These are phyloP conservation scores for Alosa alosa DNA, from an alignment of 2,113 vertebrate species.

Conservation along the genomic window DNA sequence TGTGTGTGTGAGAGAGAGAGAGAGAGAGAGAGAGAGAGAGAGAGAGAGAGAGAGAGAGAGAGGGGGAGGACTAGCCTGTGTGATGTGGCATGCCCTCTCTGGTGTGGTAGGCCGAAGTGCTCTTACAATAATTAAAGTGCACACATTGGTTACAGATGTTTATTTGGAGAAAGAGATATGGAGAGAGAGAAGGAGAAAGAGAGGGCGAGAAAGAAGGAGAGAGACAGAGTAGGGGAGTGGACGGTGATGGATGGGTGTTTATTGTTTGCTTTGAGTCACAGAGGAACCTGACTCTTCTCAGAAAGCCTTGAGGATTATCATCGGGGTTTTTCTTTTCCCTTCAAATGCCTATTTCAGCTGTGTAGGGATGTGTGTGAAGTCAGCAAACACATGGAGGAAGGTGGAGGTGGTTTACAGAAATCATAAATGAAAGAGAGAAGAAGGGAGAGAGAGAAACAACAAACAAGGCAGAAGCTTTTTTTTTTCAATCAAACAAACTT, in stretches of 20 bases:
- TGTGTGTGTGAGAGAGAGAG: no score
- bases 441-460: not conserved
- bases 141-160: slow-evolving; percentile 38
- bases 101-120: slow-evolving; percentile 23
- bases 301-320: not conserved
- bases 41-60: no score
- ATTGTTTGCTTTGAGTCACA: not conserved
- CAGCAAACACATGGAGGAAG: not conserved
- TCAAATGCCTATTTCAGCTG: not conserved
- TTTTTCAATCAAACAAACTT: not conserved
- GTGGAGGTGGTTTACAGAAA: not conserved
- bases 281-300: not conserved
- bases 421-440: not conserved
- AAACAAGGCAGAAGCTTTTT: slow-evolving; percentile 18
- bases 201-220: slow-evolving; percentile 12
- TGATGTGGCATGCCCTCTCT: slow-evolving; percentile 32
- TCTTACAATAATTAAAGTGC: slow-evolving; percentile 34
- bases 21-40: no score
- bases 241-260: not conserved
- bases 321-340: not conserved
- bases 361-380: not conserved
- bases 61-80: not conserved
- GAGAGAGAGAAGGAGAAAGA: not conserved
- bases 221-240: slow-evolving; percentile 2
- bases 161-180: slow-evolving; percentile 22